Percentiles rank a stretch among this genome's conserved stretches.
phyloP scores from a whole-genome alignment of 2,113 vertebrate species.

The Scortum barcoo region DNA sequence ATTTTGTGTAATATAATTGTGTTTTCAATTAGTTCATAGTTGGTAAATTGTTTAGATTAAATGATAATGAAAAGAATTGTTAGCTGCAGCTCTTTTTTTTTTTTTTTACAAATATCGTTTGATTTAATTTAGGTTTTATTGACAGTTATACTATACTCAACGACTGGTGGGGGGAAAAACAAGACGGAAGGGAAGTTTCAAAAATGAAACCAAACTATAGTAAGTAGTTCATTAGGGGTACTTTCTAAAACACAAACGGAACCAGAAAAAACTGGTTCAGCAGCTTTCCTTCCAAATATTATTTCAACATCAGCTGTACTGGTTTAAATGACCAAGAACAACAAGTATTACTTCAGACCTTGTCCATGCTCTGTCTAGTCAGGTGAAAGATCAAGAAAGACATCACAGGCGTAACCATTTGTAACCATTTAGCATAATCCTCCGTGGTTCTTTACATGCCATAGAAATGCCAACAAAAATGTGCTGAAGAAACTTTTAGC shows the following conservation, averaged over 20 bases:
- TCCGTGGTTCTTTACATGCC: background rate
- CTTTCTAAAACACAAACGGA: background rate
- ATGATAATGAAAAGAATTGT: background rate
- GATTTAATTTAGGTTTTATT: background rate
- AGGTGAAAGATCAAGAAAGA: too few species aligned
- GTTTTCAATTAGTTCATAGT: too few species aligned
- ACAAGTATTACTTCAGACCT: background rate
- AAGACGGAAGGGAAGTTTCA: fast-evolving
- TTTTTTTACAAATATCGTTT: background rate
- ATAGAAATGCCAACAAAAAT: background rate
- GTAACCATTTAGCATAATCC: background rate
- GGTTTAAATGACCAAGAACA: background rate
- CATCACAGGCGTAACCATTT: background rate
- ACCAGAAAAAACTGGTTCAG: slow-evolving; percentile 1
- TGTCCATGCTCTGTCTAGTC: background rate
- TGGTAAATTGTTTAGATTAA: background rate
- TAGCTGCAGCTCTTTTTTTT: background rate
- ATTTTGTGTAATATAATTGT: background rate
- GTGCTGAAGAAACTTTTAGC: background rate
- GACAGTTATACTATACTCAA: background rate
- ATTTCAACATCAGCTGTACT: background rate
- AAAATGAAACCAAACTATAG: background rate
- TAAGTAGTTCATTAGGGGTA: background rate
- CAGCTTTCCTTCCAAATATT: background rate
- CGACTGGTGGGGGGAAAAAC: background rate